Conservation (phyloP, 2,113 vertebrate genomes). For the Campylorhamphus procurvoides region DNA sequence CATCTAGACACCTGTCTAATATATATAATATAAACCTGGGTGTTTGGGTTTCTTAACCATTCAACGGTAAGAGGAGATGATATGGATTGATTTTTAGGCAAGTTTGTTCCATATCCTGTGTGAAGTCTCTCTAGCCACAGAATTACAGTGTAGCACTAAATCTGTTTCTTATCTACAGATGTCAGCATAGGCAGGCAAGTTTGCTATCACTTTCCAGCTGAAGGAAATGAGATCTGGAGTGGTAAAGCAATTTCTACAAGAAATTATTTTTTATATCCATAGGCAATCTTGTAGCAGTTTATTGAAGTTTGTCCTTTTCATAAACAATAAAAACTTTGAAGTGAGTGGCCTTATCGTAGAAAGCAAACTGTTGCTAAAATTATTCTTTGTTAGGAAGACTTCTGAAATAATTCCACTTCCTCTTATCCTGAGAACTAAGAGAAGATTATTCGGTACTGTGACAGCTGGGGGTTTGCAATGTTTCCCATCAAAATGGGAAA, state of each 20-base stretch:
- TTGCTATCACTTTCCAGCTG: neutral
- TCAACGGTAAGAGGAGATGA: neutral
- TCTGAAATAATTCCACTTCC: slow-evolving; percentile 17
- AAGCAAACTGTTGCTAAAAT: slow-evolving; percentile 20
- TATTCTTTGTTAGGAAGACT: neutral
- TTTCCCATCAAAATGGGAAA: neutral
- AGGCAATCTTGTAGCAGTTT: neutral
- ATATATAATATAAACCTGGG: neutral
- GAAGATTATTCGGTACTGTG: neutral
- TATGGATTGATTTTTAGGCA: neutral
- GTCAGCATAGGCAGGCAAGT: neutral
- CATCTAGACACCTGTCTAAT: neutral
- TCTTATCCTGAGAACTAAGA: neutral
- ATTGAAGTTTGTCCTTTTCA: slow-evolving; percentile 15
- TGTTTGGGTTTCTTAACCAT: neutral
- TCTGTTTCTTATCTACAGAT: slow-evolving; percentile 24
- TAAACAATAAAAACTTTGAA: slow-evolving; percentile 21
- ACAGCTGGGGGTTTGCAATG: neutral
- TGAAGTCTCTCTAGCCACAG: neutral
- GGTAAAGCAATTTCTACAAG: neutral
- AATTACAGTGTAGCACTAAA: neutral
- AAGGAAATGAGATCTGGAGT: slow-evolving; percentile 7
- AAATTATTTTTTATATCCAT: neutral
- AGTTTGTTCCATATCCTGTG: neutral
- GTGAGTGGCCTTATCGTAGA: slow-evolving; percentile 10